Percentiles rank a stretch among this genome's conserved stretches.
These are phyloP conservation scores for Mechanitis mazaeus DNA, from an alignment of 2,888 invertebrate species.

Conservation along the genomic window DNA sequence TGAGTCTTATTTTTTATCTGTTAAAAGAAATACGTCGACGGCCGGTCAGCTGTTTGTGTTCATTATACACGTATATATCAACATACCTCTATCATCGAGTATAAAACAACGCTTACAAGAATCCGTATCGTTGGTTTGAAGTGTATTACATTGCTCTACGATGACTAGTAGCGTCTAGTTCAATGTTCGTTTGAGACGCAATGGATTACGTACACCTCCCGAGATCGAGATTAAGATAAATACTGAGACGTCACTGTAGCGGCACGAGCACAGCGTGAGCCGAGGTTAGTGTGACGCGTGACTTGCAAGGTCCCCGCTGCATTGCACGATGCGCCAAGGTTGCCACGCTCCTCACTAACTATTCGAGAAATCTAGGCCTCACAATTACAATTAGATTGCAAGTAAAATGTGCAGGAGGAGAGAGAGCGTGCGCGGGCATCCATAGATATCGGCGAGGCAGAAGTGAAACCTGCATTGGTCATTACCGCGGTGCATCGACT, in stretches of 20 bases:
- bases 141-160: conserved; percentile 40
- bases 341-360: conserved; percentile 61
- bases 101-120: conserved; percentile 15
- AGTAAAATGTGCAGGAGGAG: conserved; percentile 30
- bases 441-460: conserved; percentile 26
- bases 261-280: conserved; percentile 67
- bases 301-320: conserved; percentile 77
- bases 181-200: conserved; percentile 35
- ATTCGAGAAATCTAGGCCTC: conserved; percentile 49
- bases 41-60: conserved; percentile 73
- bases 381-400: conserved; percentile 28
- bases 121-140: conserved; percentile 6
- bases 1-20: conserved; percentile 71
- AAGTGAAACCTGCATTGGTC: conserved; percentile 66
- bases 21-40: conserved; percentile 63
- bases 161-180: conserved; percentile 5
- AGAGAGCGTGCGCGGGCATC: conserved; percentile 29
- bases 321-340: conserved; percentile 77
- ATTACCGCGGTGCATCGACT: conserved; percentile 51
- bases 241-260: conserved; percentile 48
- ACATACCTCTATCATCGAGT: conserved; percentile 44
- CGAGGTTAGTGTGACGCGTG: conserved; percentile 77
- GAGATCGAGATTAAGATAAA: conserved; percentile 39
- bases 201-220: conserved; percentile 48
- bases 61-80: conserved; percentile 67